Conservation (phyloP, 2,888 invertebrate species). For the Apodemia mormo region DNA sequence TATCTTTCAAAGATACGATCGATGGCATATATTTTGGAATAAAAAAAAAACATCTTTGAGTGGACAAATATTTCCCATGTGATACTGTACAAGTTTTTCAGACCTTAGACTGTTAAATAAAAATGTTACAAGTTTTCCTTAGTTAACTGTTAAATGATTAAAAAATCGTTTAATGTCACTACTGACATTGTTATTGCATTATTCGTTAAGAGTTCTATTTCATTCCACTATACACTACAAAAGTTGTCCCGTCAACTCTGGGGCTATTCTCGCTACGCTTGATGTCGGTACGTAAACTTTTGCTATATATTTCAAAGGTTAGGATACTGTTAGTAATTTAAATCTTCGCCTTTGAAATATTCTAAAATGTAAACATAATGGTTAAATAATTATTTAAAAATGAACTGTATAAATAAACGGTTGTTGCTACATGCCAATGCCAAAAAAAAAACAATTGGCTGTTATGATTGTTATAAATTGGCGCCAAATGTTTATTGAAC, state of each 20-base stretch:
- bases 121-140: too few relatives aligned
- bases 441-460: background rate
- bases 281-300: constrained; percentile 10
- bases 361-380: background rate
- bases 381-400: background rate
- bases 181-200: background rate
- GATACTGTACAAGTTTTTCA: too few relatives aligned
- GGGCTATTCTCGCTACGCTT: constrained; percentile 8
- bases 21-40: too few relatives aligned
- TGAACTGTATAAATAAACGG: background rate
- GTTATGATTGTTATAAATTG: background rate
- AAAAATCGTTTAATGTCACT: too few relatives aligned
- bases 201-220: too few relatives aligned
- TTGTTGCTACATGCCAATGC: constrained; percentile 1
- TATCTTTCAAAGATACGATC: too few relatives aligned
- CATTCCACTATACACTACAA: background rate
- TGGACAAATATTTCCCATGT: too few relatives aligned
- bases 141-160: too few relatives aligned
- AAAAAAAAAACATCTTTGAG: too few relatives aligned
- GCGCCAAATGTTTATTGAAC: constrained; percentile 2
- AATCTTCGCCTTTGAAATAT: constrained; percentile 15
- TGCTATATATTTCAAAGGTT: constrained; percentile 8
- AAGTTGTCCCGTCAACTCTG: background rate
- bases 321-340: constrained; percentile 4
- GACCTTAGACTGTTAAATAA: too few relatives aligned